Evolutionary conservation across 2,797 vertebrate species (phyloP).

Genomic region (Mustela erminea): DNA sequence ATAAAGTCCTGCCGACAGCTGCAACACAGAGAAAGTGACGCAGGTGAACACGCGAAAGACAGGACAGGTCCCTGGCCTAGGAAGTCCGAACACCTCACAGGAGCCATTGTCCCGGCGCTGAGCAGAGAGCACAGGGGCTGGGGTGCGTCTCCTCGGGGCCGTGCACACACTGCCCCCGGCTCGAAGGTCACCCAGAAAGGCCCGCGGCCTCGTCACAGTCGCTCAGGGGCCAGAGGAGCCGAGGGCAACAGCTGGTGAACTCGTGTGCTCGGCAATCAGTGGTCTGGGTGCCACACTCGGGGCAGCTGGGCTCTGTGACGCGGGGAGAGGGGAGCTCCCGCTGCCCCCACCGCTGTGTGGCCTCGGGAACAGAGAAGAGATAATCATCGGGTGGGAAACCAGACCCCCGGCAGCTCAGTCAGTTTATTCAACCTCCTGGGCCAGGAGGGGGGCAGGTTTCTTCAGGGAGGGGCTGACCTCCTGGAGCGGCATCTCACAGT

Average conservation of each 20-base stretch:
- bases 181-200: neutral
- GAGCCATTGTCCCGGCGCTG: neutral
- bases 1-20: slow-evolving; percentile 90
- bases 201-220: neutral
- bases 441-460: neutral
- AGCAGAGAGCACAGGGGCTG: neutral
- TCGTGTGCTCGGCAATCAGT: neutral
- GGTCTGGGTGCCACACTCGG: neutral
- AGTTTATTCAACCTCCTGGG: neutral
- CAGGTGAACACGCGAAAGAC: neutral
- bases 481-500: neutral
- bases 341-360: neutral
- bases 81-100: neutral
- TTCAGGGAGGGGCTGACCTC: neutral
- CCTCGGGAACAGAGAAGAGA: neutral
- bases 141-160: neutral
- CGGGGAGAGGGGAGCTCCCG: fast-evolving
- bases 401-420: neutral
- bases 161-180: neutral
- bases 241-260: fast-evolving
- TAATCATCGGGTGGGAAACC: neutral
- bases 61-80: neutral
- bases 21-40: slow-evolving; percentile 68
- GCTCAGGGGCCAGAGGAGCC: neutral
- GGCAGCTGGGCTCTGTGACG: neutral